phyloP scores from a whole-genome alignment of 2,113 vertebrate species.

The Stercorarius parasiticus region DNA sequence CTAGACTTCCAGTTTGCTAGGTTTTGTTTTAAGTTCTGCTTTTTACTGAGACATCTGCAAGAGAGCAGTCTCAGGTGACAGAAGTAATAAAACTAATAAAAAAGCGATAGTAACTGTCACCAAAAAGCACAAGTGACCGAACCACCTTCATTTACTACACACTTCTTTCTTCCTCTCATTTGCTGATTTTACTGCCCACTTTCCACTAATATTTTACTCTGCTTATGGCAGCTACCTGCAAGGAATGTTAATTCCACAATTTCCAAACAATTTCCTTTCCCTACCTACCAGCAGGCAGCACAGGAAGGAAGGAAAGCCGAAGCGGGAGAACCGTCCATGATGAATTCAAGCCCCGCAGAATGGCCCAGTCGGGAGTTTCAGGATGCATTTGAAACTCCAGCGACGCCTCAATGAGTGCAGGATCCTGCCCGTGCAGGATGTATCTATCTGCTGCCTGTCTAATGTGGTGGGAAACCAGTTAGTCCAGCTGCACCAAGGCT shows the following conservation, averaged over 20 bases:
- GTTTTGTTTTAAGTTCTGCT: neutral
- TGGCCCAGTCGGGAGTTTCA: neutral
- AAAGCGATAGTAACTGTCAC: neutral
- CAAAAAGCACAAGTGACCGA: neutral
- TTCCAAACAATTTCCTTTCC: neutral
- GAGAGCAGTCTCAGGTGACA: neutral
- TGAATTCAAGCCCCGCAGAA: neutral
- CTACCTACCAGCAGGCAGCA: neutral
- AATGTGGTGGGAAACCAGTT: accelerated
- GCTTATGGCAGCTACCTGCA: neutral
- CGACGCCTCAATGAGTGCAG: neutral
- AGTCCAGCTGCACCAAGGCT: neutral
- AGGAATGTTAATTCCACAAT: neutral
- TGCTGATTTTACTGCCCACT: neutral
- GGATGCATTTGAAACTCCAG: neutral
- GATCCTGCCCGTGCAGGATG: neutral
- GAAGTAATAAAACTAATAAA: neutral
- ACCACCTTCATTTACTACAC: neutral
- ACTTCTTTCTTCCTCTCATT: neutral
- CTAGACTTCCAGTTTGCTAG: constrained; percentile 12
- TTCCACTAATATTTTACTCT: neutral
- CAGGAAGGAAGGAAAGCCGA: neutral
- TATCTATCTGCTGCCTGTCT: neutral
- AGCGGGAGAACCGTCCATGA: accelerated
- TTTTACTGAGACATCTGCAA: neutral